A percentile compares a stretch with the other conserved stretches of the same genome.
Conservation (phyloP, 2,113 vertebrate species). For the Nesoenas mayeri region DNA sequence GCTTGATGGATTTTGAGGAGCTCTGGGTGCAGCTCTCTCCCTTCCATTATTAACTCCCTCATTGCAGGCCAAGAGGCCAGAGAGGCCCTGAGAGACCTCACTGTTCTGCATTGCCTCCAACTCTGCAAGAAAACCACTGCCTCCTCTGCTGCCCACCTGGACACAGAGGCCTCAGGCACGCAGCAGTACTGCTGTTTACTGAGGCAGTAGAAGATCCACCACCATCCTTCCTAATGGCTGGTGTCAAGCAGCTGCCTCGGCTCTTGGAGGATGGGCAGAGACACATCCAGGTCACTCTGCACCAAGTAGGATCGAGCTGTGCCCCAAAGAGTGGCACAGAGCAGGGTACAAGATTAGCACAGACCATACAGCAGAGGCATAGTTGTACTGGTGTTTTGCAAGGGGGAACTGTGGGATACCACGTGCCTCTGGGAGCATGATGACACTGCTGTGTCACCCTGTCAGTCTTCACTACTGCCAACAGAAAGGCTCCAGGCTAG, state of each 20-base stretch:
- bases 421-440: rapidly evolving
- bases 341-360: background rate
- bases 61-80: background rate
- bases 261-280: background rate
- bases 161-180: background rate
- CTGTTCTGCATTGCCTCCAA: background rate
- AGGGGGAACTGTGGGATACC: rapidly evolving
- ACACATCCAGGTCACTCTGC: background rate
- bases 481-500: background rate
- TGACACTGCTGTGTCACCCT: background rate
- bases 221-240: background rate
- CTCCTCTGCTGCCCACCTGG: background rate
- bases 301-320: rapidly evolving
- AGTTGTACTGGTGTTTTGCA: background rate
- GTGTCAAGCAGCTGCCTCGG: background rate
- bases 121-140: background rate
- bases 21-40: background rate
- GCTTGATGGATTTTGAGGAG: background rate
- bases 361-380: background rate
- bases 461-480: background rate
- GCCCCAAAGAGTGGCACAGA: background rate
- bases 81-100: background rate
- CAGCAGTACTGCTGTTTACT: background rate
- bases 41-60: background rate
- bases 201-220: background rate